phyloP scores from a whole-genome alignment of 2,888 invertebrate species.

The Iselma pallidipennis region DNA sequence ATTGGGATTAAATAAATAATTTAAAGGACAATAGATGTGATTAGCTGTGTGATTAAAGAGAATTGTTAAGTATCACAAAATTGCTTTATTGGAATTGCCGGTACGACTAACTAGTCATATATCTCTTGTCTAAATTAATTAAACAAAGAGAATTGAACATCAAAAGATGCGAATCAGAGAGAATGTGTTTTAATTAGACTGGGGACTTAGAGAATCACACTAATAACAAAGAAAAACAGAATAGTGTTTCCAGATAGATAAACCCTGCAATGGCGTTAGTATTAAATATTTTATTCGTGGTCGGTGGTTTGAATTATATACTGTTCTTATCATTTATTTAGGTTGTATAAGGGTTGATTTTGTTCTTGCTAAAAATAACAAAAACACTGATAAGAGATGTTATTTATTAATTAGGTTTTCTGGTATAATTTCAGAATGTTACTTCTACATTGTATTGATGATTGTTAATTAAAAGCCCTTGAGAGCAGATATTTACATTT shows the following conservation, averaged over 20 bases:
- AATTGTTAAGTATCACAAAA: neutral
- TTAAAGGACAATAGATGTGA: neutral
- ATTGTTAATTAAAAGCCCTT: neutral
- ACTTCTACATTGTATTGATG: neutral
- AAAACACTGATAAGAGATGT: neutral
- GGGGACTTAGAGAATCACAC: neutral
- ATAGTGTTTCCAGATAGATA: neutral
- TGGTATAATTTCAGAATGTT: neutral
- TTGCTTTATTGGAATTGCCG: neutral
- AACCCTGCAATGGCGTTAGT: neutral
- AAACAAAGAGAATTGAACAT: neutral
- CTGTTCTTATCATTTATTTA: neutral
- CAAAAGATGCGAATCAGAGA: neutral
- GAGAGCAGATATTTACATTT: neutral
- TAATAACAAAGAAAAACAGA: neutral
- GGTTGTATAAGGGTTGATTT: neutral
- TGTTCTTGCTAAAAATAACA: neutral
- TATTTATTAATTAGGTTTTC: neutral
- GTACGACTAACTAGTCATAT: neutral
- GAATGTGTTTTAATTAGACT: neutral
- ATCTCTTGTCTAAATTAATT: constrained; percentile 1
- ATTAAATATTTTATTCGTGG: neutral
- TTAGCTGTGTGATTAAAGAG: too few species aligned
- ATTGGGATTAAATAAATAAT: neutral
- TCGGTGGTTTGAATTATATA: neutral